These are phyloP conservation scores for Cirrhinus mrigala DNA, from an alignment of 2,797 vertebrate genomes.

Conservation along the genomic window DNA sequence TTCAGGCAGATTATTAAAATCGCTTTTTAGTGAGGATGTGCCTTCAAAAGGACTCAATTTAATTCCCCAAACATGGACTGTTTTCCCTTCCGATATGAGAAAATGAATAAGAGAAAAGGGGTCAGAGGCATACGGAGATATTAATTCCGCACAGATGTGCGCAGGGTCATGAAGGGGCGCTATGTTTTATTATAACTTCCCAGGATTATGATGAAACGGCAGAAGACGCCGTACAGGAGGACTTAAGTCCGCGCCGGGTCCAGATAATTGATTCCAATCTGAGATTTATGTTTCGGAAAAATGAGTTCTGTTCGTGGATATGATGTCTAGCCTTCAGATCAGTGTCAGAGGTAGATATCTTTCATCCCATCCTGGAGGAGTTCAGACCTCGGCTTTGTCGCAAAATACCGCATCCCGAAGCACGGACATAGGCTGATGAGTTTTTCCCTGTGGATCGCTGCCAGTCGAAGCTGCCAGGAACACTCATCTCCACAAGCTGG, in stretches of 20 bases:
- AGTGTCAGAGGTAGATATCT: slow-evolving; percentile 41
- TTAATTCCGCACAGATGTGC: slow-evolving; percentile 52
- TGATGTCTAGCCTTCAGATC: slow-evolving; percentile 36
- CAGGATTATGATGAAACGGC: slow-evolving; percentile 51
- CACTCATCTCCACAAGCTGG: slow-evolving; percentile 45
- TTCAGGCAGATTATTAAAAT: slow-evolving; percentile 59
- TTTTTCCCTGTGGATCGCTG: slow-evolving; percentile 49
- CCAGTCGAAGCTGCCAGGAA: slow-evolving; percentile 40
- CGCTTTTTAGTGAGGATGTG: slow-evolving; percentile 37
- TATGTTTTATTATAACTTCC: slow-evolving; percentile 52
- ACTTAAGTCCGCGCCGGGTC: slow-evolving; percentile 26
- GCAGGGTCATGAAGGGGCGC: slow-evolving; percentile 45
- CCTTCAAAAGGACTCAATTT: slow-evolving; percentile 37
- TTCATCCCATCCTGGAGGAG: slow-evolving; percentile 40
- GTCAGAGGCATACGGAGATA: slow-evolving; percentile 49
- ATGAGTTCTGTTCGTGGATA: slow-evolving; percentile 1
- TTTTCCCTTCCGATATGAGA: slow-evolving; percentile 15
- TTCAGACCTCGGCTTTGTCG: not conserved
- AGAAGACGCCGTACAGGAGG: not conserved
- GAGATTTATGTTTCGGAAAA: slow-evolving; percentile 59
- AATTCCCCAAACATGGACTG: slow-evolving; percentile 27
- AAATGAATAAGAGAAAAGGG: slow-evolving; percentile 10
- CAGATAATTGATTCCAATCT: slow-evolving; percentile 57
- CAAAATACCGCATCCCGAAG: slow-evolving; percentile 17
- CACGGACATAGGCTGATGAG: slow-evolving; percentile 54